Base-by-base conservation (phyloP, 2,113 vertebrate genomes). In the Suricata suricatta region DNA sequence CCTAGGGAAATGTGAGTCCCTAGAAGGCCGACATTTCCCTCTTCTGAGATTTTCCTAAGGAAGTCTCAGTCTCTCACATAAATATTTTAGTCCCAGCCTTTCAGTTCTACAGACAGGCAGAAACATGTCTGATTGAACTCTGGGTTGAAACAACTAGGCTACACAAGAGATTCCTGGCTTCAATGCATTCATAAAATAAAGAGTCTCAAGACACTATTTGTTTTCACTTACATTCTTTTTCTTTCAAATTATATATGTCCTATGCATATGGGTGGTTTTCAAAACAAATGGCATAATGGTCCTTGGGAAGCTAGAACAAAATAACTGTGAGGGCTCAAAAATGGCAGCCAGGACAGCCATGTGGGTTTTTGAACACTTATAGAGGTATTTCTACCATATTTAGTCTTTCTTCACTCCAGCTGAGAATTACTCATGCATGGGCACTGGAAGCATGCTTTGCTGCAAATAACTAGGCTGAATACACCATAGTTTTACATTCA, bases 341-440 rank as follows among this genome's bases (percentile, higher is more conserved):
- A 57, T 50, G 25, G 57, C 12, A 17, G 13, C 64, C 81, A 64
- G 74, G 38, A 44, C 4, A 74, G 66, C 16, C 31, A 14, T 19
- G 25, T 79, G 38, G 66, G 74, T 66, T 95, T 44, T 85, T n/a
- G 11, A 86, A 92, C 8, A 38, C 13, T 57, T 50, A 16, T 7
- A 60, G 57, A 85, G 19, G 5, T 41, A 95, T 93, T 87, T 96
- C 54, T 96, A 41, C 79, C 35, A 60, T 33, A 52, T 74, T 92
- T 54, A 35, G 6, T 38, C 54, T 76, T 96, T 35, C 12, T 95
- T 66, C 33, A 60, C 47, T 27, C 31, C 9, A 83, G 38, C 25
- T 66, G 13, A 64, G 23, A 68, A 66, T 25, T 5, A 4, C 7
- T 64, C n/a, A 54, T 13, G 17, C 5, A 66, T 16, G 1, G 23